Base-by-base conservation (phyloP, 1,140 invertebrate genomes). In the Eufriesea mexicana region DNA sequence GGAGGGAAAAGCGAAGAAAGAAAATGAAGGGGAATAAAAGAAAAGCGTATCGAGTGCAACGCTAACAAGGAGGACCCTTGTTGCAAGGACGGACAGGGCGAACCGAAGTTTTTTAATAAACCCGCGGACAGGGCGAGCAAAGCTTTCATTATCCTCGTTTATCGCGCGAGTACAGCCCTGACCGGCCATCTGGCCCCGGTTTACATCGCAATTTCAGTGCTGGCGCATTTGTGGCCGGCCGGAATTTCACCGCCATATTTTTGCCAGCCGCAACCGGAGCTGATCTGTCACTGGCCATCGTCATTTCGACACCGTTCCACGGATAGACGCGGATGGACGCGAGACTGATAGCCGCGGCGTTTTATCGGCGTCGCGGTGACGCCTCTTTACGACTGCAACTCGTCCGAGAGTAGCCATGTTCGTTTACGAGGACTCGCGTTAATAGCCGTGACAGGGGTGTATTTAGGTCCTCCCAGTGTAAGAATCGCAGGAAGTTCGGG, bases 221-320 rank as follows among this genome's bases (percentile, higher is more conserved):
- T 64, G 28, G 66, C 23, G 35, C 49, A 64, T 81, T 73, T 78
- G 75, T 47, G 57, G 76, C 14, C 14, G 28, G 10, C 23, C 78
- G 57, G 86, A 87, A 83, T 86, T 83, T 89, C 89, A 72, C 70
- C 79, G 85, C 79, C 85, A 80, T 90, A 89, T 90, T 90, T 90
- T 89, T 84, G 80, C 77, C 79, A 67, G 73, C 87, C 87, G 80
- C 76, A 81, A 88, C 35, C 78, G 84, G 68, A 84, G 42, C 85
- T 66, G 68, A 84, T 79, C 88, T 84, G 75, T 86, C 84, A 74
- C 47, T 35, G 62, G 61, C 72, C 42, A 57, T 76, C 79, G 78
- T 82, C 85, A 84, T 84, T 90, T 86, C 84, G 79, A 80, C 71
- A 62, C 77, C 42, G 79, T 86, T 35, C 57, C 80, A 28, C 61